A percentile compares a stretch with the other conserved stretches of the same genome.
These are phyloP conservation scores for Myotis davidii DNA, from an alignment of 2,113 vertebrate species.

Conservation along the genomic window DNA sequence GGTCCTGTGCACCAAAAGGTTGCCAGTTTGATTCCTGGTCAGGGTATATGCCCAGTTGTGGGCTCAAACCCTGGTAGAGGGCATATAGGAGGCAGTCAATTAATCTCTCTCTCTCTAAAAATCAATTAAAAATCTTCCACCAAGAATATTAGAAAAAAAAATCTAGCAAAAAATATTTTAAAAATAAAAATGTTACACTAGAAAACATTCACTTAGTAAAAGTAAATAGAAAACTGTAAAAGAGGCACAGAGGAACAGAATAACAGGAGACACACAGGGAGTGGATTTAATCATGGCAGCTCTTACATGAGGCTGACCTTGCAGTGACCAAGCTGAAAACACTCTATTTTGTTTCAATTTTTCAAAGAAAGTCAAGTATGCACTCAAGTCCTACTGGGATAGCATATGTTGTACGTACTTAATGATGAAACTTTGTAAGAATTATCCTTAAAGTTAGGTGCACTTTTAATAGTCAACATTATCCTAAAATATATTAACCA, in stretches of 20 bases:
- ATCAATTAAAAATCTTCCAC: too few species aligned
- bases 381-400: background rate
- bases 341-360: background rate
- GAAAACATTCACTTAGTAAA: background rate
- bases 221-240: background rate
- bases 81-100: too few species aligned
- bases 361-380: background rate
- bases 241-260: background rate
- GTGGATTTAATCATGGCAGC: background rate
- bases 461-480: background rate
- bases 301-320: background rate
- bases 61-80: too few species aligned
- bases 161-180: background rate
- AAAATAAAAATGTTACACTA: background rate
- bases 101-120: too few species aligned
- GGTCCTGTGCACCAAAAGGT: too few species aligned
- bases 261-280: background rate
- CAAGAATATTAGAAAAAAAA: background rate
- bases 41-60: too few species aligned
- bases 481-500: background rate
- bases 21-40: too few species aligned
- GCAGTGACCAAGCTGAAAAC: background rate
- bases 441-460: background rate
- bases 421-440: background rate
- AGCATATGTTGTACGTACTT: background rate